Base-by-base conservation (phyloP, 2,888 invertebrate species). In the Aphodius sticticus region DNA sequence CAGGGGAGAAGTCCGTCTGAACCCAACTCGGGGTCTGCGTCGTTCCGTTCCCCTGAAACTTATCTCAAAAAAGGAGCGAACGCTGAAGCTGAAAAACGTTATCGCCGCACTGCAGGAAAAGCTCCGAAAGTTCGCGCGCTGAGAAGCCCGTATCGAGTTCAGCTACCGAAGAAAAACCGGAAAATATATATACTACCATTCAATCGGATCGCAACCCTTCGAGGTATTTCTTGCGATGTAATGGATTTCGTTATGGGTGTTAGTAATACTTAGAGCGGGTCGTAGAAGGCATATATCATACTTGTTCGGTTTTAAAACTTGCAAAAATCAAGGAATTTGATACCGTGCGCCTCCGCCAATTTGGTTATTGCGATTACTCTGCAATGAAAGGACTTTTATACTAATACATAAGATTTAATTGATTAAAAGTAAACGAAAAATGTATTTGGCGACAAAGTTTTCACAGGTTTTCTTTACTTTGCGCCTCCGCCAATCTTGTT, bases 91-190 rank as follows among this genome's bases (percentile, higher is more conserved):
- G 74, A 74, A 74, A 74, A 74, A 74, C 74, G 74, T 74, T 74
- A 74, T 74, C 74, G 74, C 15, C n/a, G 74, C 74, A 35, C 35
- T 74, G n/a, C 74, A 74, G 74, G 74, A 74, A 53, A 74, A 74
- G 74, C 74, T 74, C 36, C 74, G 35, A 74, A 74, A 74, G 74
- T 74, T 74, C 53, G 53, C 53, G 53, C 53, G 53, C 53, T 12
- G 53, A 5, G 53, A 9, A 53, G 12, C 53, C 53, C 53, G 53
- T 53, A 53, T 53, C 53, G 53, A 53, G 12, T 53, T 9, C 53
- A 26, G 26, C 26, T 26, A 26, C 53, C 53, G 53, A 12, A 53
- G 53, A 53, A 53, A 53, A 53, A 53, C 53, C 53, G 53, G 53
- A 53, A 53, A 53, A 53, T 53, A 53, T 53, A 53, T 53, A 53